Base-by-base conservation (phyloP, 2,888 invertebrate genomes). In the Ophion costatus region DNA sequence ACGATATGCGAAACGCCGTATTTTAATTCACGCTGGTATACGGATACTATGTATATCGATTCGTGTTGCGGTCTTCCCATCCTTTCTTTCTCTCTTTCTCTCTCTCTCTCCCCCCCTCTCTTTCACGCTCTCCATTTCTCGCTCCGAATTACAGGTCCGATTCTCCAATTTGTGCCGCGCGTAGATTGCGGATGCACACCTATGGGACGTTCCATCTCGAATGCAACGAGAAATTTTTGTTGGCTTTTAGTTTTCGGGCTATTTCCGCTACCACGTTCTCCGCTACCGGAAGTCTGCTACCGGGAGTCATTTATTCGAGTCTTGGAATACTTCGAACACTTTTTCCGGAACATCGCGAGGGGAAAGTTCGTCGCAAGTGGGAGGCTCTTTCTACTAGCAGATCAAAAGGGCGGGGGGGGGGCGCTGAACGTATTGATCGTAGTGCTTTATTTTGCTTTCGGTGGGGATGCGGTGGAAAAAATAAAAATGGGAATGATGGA, bases 141-240 rank as follows among this genome's bases (percentile, higher is more conserved):
- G 81, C 69, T 81, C 70, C 51, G 22, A 80, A 83, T 80, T 71
- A 71, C 70, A 75, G 20, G 61, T 76, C 29, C 76, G 71, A 80
- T 83, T 80, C 66, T 71, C 42, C 79, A 76, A 83, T 75, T 67
- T 24, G 51, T 70, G 45, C 66, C 24, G 29, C 22, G 14, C 14
- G 59, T 59, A 59, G 29, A 75, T 64, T 17, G 33, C 24, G 10
- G 5, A 45, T 73, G 10, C 29, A 59, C 51, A 45, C 24, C 29
- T 63, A 73, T 33, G 38, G 51, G 73, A 11, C 51, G 17, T 73
- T 78, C 11, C 61, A 20, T 22, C 24, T n/a, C 29, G 20, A 45
- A 3, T 20, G n/a, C n/a, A 6, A 10, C 6, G 42, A 45, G 9
- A 22, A 22, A 2, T 45, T 67, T 67, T 67, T 29, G 11, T 20